Conservation (phyloP, 2,113 vertebrate species). For the Clinocottus analis region DNA sequence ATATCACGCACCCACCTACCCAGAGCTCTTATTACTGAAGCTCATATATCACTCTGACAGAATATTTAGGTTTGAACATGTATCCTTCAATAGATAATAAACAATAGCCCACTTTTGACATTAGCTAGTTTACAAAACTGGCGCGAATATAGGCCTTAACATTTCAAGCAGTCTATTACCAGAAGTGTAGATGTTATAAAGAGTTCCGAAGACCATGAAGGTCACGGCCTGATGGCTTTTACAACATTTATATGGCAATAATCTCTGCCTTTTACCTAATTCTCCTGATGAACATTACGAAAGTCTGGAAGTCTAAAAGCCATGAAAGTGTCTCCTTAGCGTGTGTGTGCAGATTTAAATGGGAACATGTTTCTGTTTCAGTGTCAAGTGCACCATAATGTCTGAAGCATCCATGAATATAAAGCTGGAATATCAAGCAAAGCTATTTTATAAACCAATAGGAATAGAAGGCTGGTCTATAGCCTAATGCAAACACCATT, state of each 20-base stretch:
- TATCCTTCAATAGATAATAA: slow-evolving; percentile 49
- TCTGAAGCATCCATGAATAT: too few relatives aligned
- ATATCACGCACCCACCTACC: slow-evolving; percentile 53
- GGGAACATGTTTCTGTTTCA: too few relatives aligned
- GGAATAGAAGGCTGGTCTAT: not conserved
- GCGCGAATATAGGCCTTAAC: not conserved
- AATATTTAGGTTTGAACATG: slow-evolving; percentile 61
- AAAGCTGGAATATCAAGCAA: too few relatives aligned
- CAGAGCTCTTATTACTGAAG: slow-evolving; percentile 60
- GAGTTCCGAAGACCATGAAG: not conserved
- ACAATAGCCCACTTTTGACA: slow-evolving; percentile 46
- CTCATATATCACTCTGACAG: slow-evolving; percentile 67
- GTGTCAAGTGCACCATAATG: too few relatives aligned
- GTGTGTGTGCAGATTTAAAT: too few relatives aligned
- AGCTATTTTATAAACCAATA: not conserved
- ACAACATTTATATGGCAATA: not conserved
- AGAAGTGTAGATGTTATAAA: slow-evolving; percentile 11
- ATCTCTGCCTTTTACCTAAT: not conserved
- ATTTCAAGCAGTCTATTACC: slow-evolving; percentile 5
- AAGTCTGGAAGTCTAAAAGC: not conserved
- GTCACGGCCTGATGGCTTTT: not conserved
- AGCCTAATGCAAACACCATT: not conserved
- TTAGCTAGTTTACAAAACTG: slow-evolving; percentile 38
- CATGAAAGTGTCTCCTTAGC: not conserved
- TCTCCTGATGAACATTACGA: not conserved